Percentiles rank a stretch among this genome's conserved stretches.
Evolutionary conservation across 2,113 vertebrate species (phyloP).

Genomic region (Orthonyx spaldingii): DNA sequence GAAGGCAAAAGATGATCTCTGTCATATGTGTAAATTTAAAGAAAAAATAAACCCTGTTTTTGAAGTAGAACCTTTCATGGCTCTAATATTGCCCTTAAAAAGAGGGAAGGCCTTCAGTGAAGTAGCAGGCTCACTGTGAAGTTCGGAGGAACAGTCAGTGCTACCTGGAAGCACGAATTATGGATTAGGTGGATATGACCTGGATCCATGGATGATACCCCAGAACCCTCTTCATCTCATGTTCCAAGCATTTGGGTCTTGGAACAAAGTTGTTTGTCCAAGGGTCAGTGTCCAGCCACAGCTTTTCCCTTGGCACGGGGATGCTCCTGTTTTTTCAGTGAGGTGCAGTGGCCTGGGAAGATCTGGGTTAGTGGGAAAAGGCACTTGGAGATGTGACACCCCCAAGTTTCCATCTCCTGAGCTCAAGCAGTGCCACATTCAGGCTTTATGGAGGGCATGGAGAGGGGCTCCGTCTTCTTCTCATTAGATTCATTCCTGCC

Average conservation of each 20-base stretch:
- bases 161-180: neutral
- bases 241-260: neutral
- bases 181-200: rapidly evolving
- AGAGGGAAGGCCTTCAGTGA: neutral
- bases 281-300: neutral
- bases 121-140: rapidly evolving
- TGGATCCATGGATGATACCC: neutral
- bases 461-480: neutral
- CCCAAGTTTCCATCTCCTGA: rapidly evolving
- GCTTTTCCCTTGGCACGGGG: neutral
- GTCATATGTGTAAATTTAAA: neutral
- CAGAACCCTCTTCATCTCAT: neutral
- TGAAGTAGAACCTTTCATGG: neutral
- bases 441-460: neutral
- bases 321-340: neutral
- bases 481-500: neutral
- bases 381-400: neutral
- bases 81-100: neutral
- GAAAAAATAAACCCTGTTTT: neutral
- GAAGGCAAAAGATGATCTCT: neutral
- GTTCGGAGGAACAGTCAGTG: rapidly evolving
- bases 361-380: neutral
- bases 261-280: neutral
- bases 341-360: neutral
- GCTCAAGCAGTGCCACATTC: neutral